These are phyloP conservation scores for Neofelis nebulosa DNA, from an alignment of 2,113 vertebrate genomes.

Conservation along the genomic window DNA sequence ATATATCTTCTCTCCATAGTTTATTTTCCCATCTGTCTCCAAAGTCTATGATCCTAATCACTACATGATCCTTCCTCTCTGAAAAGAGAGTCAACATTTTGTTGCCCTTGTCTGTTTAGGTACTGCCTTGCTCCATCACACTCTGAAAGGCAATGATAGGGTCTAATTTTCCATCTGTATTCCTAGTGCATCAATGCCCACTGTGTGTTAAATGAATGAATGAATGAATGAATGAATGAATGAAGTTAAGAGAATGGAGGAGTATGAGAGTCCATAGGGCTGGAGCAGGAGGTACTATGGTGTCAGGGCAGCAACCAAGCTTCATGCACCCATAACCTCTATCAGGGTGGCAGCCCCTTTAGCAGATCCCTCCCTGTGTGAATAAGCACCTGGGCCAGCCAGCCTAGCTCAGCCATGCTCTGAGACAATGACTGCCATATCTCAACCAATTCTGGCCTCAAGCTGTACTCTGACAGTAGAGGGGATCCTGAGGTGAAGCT, in stretches of 20 bases:
- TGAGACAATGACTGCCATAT: background rate
- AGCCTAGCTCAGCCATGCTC: background rate
- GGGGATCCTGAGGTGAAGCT: background rate
- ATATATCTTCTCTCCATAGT: background rate
- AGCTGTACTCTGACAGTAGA: background rate
- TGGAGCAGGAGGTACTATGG: background rate
- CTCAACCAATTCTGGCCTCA: no score
- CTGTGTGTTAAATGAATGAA: background rate
- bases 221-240: background rate
- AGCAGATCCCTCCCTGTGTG: background rate
- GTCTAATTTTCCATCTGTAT: background rate
- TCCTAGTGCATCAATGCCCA: background rate
- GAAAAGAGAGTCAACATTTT: background rate
- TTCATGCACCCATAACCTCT: background rate
- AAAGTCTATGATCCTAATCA: background rate
- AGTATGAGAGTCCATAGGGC: background rate
- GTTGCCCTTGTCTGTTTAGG: background rate
- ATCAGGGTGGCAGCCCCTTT: background rate
- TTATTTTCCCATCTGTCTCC: background rate
- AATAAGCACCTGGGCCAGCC: background rate
- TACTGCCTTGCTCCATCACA: background rate
- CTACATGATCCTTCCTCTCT: background rate
- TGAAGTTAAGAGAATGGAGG: background rate
- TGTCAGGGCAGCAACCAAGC: background rate
- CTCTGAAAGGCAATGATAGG: background rate